Conservation (phyloP, 1,140 invertebrate species). For the Drosophila ananassae region DNA sequence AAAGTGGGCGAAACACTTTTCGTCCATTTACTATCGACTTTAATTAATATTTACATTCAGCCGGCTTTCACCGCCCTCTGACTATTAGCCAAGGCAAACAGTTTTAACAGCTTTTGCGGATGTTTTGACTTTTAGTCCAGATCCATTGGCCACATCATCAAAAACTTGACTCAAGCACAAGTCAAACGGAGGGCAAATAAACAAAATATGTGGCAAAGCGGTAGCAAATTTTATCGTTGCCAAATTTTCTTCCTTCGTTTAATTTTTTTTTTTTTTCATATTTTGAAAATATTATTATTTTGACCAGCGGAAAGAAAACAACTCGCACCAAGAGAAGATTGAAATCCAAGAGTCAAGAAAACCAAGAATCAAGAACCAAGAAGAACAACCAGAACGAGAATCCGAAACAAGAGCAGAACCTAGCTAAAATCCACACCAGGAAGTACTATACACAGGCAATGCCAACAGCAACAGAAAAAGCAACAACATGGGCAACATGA, state of each 20-base stretch:
- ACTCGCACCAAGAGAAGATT: slow-evolving; percentile 31
- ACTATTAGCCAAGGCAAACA: slow-evolving; percentile 78
- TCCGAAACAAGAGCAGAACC: slow-evolving; percentile 61
- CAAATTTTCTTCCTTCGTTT: slow-evolving; percentile 38
- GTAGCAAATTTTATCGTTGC: slow-evolving; percentile 51
- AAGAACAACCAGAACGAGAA: slow-evolving; percentile 33
- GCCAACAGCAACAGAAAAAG: slow-evolving; percentile 55
- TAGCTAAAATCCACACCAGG: slow-evolving; percentile 74
- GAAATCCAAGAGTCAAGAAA: slow-evolving; percentile 49
- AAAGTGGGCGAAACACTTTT: slow-evolving; percentile 55
- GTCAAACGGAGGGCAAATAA: slow-evolving; percentile 74
- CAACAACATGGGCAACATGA: slow-evolving; percentile 75
- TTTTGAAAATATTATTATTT: slow-evolving; percentile 72
- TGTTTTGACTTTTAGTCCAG: slow-evolving; percentile 63
- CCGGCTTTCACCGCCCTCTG: slow-evolving; percentile 39
- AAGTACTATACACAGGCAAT: slow-evolving; percentile 75
- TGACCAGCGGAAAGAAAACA: slow-evolving; percentile 42
- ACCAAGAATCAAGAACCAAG: slow-evolving; percentile 22
- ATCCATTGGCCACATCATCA: slow-evolving; percentile 32
- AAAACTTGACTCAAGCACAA: slow-evolving; percentile 55
- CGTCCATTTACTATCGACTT: slow-evolving; percentile 79
- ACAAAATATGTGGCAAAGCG: slow-evolving; percentile 65
- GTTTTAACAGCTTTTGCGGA: slow-evolving; percentile 74
- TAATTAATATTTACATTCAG: slow-evolving; percentile 75
- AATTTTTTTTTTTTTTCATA: slow-evolving; percentile 62